These are phyloP conservation scores for Aradophagus sp. DNA, from an alignment of 1,140 invertebrate species.

Conservation along the genomic window DNA sequence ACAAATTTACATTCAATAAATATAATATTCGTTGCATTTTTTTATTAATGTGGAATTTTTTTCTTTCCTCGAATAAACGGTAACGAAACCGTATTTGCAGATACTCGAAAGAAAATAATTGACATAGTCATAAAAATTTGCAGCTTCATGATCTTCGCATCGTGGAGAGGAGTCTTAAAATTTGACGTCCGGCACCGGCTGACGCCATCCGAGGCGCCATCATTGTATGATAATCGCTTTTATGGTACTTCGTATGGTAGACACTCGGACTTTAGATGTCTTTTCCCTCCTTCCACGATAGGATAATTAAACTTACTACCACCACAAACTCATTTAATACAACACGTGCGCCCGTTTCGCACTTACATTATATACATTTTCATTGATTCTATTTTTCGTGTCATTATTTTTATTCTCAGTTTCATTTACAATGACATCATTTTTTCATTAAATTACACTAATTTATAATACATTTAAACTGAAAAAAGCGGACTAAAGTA, in stretches of 20 bases:
- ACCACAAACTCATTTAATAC: slow-evolving; percentile 18
- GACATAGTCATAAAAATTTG: slow-evolving; percentile 16
- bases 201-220: slow-evolving; percentile 64
- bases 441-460: too few species aligned
- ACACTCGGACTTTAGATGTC: slow-evolving; percentile 64
- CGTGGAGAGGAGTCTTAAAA: slow-evolving; percentile 47
- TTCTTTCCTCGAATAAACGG: too few species aligned
- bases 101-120: slow-evolving; percentile 3
- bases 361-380: too few species aligned
- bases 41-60: too few species aligned
- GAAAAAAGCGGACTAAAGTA: too few species aligned
- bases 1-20: too few species aligned
- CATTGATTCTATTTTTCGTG: too few species aligned
- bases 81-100: neutral
- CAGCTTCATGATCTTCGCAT: slow-evolving; percentile 7
- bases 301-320: slow-evolving; percentile 24
- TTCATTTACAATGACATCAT: too few species aligned
- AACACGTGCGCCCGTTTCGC: too few species aligned
- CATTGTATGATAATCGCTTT: slow-evolving; percentile 70
- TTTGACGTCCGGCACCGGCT: slow-evolving; percentile 62
- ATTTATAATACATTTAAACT: too few species aligned
- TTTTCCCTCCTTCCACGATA: slow-evolving; percentile 35
- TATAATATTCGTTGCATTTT: too few species aligned
- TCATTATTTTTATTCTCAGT: too few species aligned
- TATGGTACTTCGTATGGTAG: slow-evolving; percentile 67